These are phyloP conservation scores for Hucho hucho DNA, from an alignment of 2,113 vertebrate genomes.

Conservation along the genomic window DNA sequence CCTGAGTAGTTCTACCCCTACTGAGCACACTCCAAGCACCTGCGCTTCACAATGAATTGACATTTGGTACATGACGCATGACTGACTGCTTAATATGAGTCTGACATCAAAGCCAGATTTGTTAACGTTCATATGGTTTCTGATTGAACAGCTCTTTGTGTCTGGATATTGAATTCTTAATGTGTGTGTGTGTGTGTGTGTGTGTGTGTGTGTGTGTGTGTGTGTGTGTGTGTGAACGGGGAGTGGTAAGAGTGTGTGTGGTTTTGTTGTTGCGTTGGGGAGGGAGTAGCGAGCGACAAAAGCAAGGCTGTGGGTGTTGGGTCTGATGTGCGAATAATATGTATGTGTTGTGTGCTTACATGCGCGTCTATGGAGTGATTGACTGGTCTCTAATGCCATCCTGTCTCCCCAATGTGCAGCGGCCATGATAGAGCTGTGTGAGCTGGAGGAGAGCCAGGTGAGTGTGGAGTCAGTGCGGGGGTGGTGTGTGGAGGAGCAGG, in stretches of 20 bases:
- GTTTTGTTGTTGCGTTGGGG: no score
- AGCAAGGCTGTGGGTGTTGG: no score
- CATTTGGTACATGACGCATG: no score
- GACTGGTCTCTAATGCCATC: not conserved
- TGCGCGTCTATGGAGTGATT: not conserved
- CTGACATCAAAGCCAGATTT: no score
- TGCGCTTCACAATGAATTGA: not conserved
- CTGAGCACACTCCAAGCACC: not conserved
- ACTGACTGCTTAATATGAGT: no score
- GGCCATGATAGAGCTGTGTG: conserved; percentile 89
- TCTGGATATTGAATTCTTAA: no score
- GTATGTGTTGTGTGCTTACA: no score
- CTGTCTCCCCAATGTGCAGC: conserved; percentile 62
- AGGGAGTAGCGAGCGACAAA: no score
- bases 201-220: no score
- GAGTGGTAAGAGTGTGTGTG: no score
- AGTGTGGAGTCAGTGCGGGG: conserved; percentile 90
- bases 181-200: not conserved
- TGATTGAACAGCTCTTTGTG: not conserved
- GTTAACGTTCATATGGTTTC: conserved; percentile 8
- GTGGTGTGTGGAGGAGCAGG: conserved; percentile 98
- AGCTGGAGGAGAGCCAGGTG: conserved; percentile 93
- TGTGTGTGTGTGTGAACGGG: no score
- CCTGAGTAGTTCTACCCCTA: not conserved
- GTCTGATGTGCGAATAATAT: not conserved